Conservation (phyloP, 2,888 invertebrate species). For the Trilocha varians region DNA sequence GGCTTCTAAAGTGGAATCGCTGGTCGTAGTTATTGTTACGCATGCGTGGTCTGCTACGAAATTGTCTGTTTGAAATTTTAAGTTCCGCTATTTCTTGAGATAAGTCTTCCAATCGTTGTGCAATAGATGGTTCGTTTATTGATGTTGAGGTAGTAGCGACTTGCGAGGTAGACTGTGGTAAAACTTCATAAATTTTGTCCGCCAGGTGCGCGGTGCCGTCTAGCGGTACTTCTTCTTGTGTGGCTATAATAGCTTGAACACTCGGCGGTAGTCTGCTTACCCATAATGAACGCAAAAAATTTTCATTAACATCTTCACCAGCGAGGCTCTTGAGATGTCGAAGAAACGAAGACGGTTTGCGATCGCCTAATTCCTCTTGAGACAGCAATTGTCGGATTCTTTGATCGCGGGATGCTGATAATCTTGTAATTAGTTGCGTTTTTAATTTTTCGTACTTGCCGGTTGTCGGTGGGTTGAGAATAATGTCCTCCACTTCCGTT, state of each 20-base stretch:
- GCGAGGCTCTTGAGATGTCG: conserved; percentile 13
- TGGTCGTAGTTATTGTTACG: no score
- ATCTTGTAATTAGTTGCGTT: conserved; percentile 6
- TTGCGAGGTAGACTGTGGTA: no score
- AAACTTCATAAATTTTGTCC: conserved; percentile 4
- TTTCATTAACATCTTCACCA: conserved; percentile 9
- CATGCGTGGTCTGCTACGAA: no score
- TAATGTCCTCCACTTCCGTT: conserved; percentile 16
- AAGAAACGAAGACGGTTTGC: conserved; percentile 15
- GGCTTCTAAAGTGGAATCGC: no score
- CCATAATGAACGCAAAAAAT: conserved; percentile 14
- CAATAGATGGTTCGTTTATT: neutral
- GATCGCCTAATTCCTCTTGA: conserved; percentile 16
- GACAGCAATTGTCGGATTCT: conserved; percentile 13
- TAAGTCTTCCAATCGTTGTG: neutral
- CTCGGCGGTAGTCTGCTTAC: conserved; percentile 9
- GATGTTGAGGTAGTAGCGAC: no score
- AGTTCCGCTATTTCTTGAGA: neutral
- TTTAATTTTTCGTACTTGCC: conserved; percentile 9
- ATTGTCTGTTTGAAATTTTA: no score
- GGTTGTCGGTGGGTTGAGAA: conserved; percentile 11
- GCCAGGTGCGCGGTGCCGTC: conserved; percentile 5
- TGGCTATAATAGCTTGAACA: conserved; percentile 10
- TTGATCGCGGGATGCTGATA: conserved; percentile 14
- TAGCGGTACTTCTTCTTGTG: conserved; percentile 7